phyloP scores from a whole-genome alignment of 1,140 invertebrate genomes.

The Aphaenogaster ashmeadi region DNA sequence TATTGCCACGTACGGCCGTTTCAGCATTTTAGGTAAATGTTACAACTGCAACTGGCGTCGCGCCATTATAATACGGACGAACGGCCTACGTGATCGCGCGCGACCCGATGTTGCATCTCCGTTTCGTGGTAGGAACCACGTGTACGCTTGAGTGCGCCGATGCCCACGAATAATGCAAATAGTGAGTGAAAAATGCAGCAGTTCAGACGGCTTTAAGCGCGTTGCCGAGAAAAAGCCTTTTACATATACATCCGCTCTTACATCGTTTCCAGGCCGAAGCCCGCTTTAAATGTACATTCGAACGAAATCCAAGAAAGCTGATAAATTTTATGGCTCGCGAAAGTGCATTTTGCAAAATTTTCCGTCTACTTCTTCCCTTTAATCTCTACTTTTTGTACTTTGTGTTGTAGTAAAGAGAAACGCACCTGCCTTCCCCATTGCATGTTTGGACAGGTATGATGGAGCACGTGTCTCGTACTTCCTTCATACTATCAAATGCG shows the following conservation, averaged over 20 bases:
- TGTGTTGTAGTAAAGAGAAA: conserved; percentile 18
- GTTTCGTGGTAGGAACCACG: conserved; percentile 50
- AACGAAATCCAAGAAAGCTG: conserved; percentile 25
- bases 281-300: conserved; percentile 33
- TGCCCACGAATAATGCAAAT: conserved; percentile 64
- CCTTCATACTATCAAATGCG: conserved; percentile 55
- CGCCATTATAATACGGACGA: conserved; percentile 40
- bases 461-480: conserved; percentile 62
- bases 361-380: neutral
- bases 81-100: conserved; percentile 56
- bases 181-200: conserved; percentile 48
- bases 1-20: conserved; percentile 44
- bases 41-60: conserved; percentile 65
- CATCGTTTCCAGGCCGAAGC: neutral
- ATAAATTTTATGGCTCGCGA: conserved; percentile 39
- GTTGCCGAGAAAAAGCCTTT: conserved; percentile 45
- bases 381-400: conserved; percentile 2
- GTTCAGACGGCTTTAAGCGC: conserved; percentile 39
- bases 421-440: conserved; percentile 34
- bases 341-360: conserved; percentile 43
- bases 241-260: conserved; percentile 37
- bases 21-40: conserved; percentile 31
- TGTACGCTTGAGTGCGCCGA: neutral
- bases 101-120: neutral
- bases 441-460: conserved; percentile 60